phyloP scores from a whole-genome alignment of 2,797 vertebrate species.

The Spinus olivaceus region DNA sequence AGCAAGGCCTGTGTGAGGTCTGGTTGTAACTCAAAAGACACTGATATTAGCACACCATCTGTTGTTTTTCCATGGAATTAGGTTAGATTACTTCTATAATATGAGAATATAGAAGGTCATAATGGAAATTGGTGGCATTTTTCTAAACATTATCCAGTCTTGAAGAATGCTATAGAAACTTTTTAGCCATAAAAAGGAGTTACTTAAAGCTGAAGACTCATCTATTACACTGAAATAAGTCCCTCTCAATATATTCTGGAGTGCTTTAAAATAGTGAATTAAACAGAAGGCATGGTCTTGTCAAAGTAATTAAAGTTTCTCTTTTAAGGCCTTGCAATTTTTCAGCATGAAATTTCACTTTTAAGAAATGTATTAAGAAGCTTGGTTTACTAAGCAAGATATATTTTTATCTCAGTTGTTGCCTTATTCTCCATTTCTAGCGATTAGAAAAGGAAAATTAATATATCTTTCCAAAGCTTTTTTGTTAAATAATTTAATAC shows the following conservation, averaged over 20 bases:
- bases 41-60: not conserved
- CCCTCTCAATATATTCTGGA: not conserved
- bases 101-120: not conserved
- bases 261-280: not conserved
- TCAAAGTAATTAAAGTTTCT: slow-evolving; percentile 16
- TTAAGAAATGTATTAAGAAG: not conserved
- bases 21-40: not conserved
- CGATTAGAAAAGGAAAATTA: slow-evolving; percentile 34
- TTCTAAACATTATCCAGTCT: not conserved
- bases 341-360: slow-evolving; percentile 38
- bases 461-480: slow-evolving; percentile 18
- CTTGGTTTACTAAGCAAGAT: slow-evolving; percentile 46
- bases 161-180: not conserved
- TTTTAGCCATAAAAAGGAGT: not conserved
- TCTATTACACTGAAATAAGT: not conserved
- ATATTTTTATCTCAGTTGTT: slow-evolving; percentile 55
- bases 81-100: not conserved
- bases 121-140: not conserved
- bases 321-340: slow-evolving; percentile 27
- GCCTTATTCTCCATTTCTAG: slow-evolving; percentile 64
- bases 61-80: slow-evolving; percentile 6
- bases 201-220: not conserved
- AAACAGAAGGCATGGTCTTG: not conserved
- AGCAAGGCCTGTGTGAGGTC: not conserved
- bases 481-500: slow-evolving; percentile 14